These are phyloP conservation scores for Tupiocoris notatus DNA, from an alignment of 2,888 invertebrate genomes.

Conservation along the genomic window DNA sequence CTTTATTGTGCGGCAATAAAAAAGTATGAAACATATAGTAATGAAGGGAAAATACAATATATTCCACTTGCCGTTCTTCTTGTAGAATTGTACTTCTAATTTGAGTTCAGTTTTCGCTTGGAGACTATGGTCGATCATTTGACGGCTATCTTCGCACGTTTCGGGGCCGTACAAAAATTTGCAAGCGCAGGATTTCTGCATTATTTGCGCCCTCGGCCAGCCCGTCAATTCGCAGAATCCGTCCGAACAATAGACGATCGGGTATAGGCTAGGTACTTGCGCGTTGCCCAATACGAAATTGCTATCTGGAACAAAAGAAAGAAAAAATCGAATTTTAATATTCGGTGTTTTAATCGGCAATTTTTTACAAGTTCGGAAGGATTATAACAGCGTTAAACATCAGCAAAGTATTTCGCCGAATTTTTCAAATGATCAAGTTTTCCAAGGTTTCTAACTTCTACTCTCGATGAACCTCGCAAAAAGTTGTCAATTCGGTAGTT, in stretches of 20 bases:
- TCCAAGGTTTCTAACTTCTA: too few species aligned
- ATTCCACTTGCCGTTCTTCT: conserved; percentile 83
- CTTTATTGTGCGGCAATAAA: too few species aligned
- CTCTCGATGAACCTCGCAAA: too few species aligned
- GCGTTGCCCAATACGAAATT: conserved; percentile 95
- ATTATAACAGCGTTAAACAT: too few species aligned
- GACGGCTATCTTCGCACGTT: conserved; percentile 83
- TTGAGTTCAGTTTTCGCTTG: conserved; percentile 89
- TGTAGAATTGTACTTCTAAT: conserved; percentile 90
- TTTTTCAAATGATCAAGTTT: too few species aligned
- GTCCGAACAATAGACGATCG: conserved; percentile 95
- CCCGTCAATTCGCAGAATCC: conserved; percentile 95
- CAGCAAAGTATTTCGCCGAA: too few species aligned
- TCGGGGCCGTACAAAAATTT: conserved; percentile 91
- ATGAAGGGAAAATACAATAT: too few species aligned
- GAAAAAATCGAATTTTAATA: not conserved
- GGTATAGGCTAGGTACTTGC: conserved; percentile 81
- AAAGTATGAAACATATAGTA: too few species aligned
- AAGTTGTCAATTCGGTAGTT: too few species aligned
- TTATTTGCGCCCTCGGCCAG: conserved; percentile 89
- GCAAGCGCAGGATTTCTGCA: conserved; percentile 95
- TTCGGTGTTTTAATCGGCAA: too few species aligned
- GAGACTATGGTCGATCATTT: conserved; percentile 84
- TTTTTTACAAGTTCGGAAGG: too few species aligned
- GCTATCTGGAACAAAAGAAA: conserved; percentile 69